Conservation (phyloP, 2,797 vertebrate genomes). For the Telmatherina bonti region DNA sequence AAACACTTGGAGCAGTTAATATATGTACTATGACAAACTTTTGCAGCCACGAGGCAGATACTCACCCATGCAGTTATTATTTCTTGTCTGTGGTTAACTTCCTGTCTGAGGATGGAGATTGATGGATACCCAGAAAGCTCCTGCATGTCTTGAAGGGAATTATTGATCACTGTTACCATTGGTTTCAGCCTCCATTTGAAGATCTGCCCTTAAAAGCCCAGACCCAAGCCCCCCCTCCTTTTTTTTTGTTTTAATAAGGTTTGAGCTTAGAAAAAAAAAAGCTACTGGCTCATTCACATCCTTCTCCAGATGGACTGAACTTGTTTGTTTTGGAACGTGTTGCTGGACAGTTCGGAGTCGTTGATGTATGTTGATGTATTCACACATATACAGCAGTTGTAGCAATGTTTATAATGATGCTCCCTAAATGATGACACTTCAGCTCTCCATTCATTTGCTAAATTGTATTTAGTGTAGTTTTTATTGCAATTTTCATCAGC, state of each 20-base stretch:
- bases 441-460: constrained; percentile 70
- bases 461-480: constrained; percentile 81
- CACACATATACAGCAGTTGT: constrained; percentile 47
- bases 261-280: constrained; percentile 47
- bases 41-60: constrained; percentile 41
- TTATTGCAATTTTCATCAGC: constrained; percentile 79
- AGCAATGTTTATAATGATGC: constrained; percentile 67
- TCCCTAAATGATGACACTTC: constrained; percentile 73
- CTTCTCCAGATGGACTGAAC: constrained; percentile 11
- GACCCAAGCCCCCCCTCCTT: constrained; percentile 55
- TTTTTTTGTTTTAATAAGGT: constrained; percentile 77
- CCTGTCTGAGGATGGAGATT: constrained; percentile 72
- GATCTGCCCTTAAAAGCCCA: constrained; percentile 73
- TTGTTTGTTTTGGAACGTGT: constrained; percentile 25
- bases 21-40: constrained; percentile 13
- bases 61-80: constrained; percentile 66
- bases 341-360: constrained; percentile 13
- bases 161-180: constrained; percentile 83
- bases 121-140: constrained; percentile 81
- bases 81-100: constrained; percentile 72
- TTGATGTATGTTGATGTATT: constrained; percentile 22
- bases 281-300: constrained; percentile 45
- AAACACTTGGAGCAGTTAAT: constrained; percentile 2
- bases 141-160: constrained; percentile 80
- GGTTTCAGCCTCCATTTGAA: constrained; percentile 83